Conservation (phyloP, 2,113 vertebrate species). For the Glaucidium brasilianum region DNA sequence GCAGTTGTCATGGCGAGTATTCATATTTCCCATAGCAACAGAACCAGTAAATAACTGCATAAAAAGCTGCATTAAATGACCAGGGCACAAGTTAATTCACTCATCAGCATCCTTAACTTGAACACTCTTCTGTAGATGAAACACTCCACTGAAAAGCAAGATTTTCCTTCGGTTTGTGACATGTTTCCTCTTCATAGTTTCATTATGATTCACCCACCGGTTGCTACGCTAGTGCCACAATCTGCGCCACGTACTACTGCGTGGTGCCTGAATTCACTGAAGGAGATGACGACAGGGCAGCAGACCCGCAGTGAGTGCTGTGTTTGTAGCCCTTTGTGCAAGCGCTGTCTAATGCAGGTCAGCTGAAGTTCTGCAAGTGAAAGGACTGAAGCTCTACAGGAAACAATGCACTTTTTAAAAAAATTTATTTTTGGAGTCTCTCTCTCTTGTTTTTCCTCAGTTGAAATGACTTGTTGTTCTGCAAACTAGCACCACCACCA, state of each 20-base stretch:
- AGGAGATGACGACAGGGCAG: constrained; percentile 15
- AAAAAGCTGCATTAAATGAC: constrained; percentile 13
- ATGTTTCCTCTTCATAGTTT: constrained; percentile 26
- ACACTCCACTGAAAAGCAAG: constrained; percentile 1
- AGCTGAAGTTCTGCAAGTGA: not conserved
- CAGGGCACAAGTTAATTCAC: constrained; percentile 3
- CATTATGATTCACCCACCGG: constrained; percentile 17
- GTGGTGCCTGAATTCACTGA: not conserved
- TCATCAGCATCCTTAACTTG: not conserved
- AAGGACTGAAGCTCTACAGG: not conserved
- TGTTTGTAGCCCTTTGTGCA: not conserved
- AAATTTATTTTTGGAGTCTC: not conserved
- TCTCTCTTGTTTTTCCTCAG: not conserved
- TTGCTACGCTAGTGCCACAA: not conserved
- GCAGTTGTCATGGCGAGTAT: constrained; percentile 60
- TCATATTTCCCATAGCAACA: constrained; percentile 66
- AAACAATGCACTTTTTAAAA: not conserved
- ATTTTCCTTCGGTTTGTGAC: not conserved
- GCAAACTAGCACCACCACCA: not conserved
- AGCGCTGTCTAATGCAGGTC: not conserved
- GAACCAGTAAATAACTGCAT: constrained; percentile 25
- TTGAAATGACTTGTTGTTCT: not conserved
- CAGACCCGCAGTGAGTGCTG: not conserved
- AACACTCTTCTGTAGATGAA: not conserved
- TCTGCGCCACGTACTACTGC: not conserved